These are phyloP conservation scores for Micoletzkya japonica DNA, from an alignment of 2,888 invertebrate genomes.

Conservation along the genomic window DNA sequence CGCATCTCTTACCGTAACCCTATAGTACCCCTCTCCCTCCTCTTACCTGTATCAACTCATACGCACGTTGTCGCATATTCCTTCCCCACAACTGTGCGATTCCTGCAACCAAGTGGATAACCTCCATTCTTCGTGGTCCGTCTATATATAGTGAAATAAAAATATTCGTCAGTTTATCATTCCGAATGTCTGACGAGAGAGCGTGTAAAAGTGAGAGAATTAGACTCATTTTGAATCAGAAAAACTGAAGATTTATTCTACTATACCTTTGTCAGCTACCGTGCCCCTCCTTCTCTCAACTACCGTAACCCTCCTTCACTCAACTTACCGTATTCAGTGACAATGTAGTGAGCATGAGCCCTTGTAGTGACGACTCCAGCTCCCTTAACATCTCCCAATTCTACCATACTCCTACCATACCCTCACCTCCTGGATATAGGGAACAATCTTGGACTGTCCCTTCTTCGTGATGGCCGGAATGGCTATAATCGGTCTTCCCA, in stretches of 20 bases:
- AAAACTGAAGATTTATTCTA: no score
- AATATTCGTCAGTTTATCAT: no score
- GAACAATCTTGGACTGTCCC: constrained; percentile 83
- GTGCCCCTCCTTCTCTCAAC: neutral
- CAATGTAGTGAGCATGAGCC: constrained; percentile 89
- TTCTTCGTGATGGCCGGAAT: constrained; percentile 80
- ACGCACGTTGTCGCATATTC: constrained; percentile 83
- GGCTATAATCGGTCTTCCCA: constrained; percentile 83
- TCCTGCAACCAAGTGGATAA: constrained; percentile 66
- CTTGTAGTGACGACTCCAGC: constrained; percentile 90
- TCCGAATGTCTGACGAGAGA: no score
- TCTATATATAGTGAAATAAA: no score
- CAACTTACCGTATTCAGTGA: constrained; percentile 78
- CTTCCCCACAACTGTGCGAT: constrained; percentile 87
- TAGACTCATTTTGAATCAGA: no score
- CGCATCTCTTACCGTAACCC: no score
- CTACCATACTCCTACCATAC: no score
- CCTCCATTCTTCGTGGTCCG: no score
- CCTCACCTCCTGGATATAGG: constrained; percentile 75
- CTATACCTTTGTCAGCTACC: no score
- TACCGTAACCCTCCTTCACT: neutral
- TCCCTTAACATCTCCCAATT: no score
- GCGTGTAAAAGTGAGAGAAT: no score
- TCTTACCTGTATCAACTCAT: constrained; percentile 77
- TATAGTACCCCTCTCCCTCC: neutral